Conservation (phyloP, 2,888 invertebrate genomes). For the Didymodactylos carnosus region DNA sequence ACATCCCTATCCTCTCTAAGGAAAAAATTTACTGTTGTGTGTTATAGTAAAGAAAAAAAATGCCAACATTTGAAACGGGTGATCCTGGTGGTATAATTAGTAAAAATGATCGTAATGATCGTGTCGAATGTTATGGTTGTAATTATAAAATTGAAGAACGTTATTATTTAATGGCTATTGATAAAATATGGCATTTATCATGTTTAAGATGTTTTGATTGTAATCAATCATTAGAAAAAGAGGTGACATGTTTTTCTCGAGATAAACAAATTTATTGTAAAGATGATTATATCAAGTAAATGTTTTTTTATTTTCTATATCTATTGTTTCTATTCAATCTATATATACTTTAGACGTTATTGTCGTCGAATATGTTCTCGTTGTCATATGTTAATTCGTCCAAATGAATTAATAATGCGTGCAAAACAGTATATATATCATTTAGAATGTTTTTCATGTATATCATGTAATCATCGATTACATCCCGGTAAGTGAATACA, state of each 20-base stretch:
- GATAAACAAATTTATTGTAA: constrained; percentile 87
- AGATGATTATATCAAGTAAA: constrained; percentile 76
- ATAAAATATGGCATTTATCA: constrained; percentile 10
- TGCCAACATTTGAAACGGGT: too few relatives aligned
- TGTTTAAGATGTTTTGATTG: constrained; percentile 14
- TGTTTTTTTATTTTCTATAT: too few relatives aligned
- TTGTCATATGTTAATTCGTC: constrained; percentile 61
- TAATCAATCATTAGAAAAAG: constrained; percentile 63
- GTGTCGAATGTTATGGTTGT: constrained; percentile 11
- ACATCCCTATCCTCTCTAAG: too few relatives aligned
- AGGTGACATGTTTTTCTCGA: constrained; percentile 71
- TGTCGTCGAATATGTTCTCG: constrained; percentile 61
- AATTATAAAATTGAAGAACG: constrained; percentile 2
- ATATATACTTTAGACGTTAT: constrained; percentile 51
- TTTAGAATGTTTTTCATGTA: constrained; percentile 68
- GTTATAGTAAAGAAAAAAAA: too few relatives aligned
- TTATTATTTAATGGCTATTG: constrained; percentile 10
- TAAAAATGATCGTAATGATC: too few relatives aligned
- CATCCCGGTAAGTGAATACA: too few relatives aligned
- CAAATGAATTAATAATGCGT: constrained; percentile 72
- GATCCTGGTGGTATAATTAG: too few relatives aligned
- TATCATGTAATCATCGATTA: constrained; percentile 57
- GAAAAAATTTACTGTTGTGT: too few relatives aligned
- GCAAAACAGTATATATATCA: constrained; percentile 69
- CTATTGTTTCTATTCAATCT: too few relatives aligned